Conservation (phyloP, 2,113 vertebrate genomes). For the Gymnogyps californianus region DNA sequence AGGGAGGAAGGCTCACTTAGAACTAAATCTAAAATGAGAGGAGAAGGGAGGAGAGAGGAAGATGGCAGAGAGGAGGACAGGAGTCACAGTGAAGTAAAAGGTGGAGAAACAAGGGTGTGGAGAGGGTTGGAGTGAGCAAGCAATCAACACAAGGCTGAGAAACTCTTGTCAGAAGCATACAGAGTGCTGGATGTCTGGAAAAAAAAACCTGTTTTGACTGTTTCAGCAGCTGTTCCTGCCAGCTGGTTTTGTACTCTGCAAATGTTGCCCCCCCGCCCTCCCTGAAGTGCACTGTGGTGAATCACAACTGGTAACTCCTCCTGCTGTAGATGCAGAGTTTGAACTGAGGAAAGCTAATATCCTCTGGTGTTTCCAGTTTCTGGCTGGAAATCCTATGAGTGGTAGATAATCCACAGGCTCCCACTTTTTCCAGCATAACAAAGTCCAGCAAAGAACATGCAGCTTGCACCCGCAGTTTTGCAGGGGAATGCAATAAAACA, state of each 20-base stretch:
- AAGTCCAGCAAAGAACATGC: background rate
- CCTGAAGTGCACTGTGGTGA: background rate
- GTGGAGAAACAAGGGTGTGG: background rate
- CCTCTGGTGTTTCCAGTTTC: background rate
- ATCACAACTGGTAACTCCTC: background rate
- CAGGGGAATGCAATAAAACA: background rate
- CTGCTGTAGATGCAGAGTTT: background rate
- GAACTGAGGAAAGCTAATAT: background rate
- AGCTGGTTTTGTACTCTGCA: constrained; percentile 27
- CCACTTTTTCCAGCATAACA: background rate
- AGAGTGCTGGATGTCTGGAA: background rate
- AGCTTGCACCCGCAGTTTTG: background rate
- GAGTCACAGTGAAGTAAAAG: background rate
- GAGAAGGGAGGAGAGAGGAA: background rate
- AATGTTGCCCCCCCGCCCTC: background rate
- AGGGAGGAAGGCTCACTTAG: background rate
- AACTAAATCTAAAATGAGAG: background rate
- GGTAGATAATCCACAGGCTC: background rate
- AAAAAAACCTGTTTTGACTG: background rate
- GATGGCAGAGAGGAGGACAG: background rate
- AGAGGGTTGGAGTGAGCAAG: background rate
- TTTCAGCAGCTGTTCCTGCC: constrained; percentile 35
- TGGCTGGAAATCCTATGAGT: background rate
- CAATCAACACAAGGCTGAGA: background rate
- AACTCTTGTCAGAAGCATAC: background rate